Percentiles rank a stretch among this genome's conserved stretches.
Evolutionary conservation across 1,140 invertebrate species (phyloP).

Genomic region (Bombus huntii): DNA sequence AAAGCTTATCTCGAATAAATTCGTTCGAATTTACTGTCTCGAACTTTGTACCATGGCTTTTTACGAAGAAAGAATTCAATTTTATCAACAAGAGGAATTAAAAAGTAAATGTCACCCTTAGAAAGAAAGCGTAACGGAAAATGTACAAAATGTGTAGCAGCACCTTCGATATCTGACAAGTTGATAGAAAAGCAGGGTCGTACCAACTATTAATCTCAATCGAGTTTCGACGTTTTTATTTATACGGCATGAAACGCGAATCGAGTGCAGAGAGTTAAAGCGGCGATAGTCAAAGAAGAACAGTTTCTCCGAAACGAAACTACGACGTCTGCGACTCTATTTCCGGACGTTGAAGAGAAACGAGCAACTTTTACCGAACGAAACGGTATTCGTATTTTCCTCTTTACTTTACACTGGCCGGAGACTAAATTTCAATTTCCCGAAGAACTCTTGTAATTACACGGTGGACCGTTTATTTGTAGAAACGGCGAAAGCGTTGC

Average conservation of each 20-base stretch:
- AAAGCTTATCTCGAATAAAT: too few species aligned
- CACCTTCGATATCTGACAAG: not conserved
- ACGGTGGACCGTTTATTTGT: constrained; percentile 10
- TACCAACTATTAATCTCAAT: not conserved
- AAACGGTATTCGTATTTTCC: not conserved
- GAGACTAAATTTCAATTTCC: constrained; percentile 28
- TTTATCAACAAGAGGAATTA: not conserved
- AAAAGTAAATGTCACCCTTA: not conserved
- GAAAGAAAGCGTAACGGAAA: not conserved
- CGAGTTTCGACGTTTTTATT: not conserved
- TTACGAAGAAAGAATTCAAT: not conserved
- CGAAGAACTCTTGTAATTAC: constrained; percentile 33
- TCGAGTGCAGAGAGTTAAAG: not conserved
- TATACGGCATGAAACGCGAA: not conserved
- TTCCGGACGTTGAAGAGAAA: not conserved
- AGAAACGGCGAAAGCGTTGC: not conserved
- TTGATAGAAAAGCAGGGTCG: not conserved
- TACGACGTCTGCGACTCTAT: not conserved
- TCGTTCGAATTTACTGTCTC: too few species aligned
- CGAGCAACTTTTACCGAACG: constrained; percentile 1
- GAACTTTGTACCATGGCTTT: too few species aligned
- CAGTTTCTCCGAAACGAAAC: not conserved
- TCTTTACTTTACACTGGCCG: not conserved
- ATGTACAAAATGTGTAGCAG: too few species aligned
- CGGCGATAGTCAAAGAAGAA: not conserved